Conservation (phyloP, 2,113 vertebrate genomes). For the Erpornis zantholeuca region DNA sequence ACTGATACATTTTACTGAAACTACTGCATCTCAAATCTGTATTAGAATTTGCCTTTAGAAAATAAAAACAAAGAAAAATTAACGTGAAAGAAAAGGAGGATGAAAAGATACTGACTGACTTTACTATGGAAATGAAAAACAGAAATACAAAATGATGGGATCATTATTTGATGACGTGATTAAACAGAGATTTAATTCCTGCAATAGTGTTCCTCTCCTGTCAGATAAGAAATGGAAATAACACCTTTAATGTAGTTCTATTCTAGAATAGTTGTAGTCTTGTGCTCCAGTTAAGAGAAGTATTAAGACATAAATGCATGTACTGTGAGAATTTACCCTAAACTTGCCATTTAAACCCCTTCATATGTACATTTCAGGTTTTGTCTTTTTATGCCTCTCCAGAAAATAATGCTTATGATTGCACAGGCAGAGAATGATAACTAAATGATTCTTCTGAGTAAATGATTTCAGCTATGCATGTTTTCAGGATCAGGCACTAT, state of each 20-base stretch:
- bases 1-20: background rate
- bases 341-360: background rate
- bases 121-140: conserved; percentile 4
- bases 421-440: background rate
- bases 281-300: background rate
- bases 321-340: background rate
- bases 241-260: background rate
- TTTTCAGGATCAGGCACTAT: background rate
- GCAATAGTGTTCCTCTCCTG: background rate
- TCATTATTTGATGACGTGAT: conserved; percentile 24
- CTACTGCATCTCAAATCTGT: background rate
- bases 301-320: background rate
- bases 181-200: background rate
- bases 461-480: background rate
- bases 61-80: conserved; percentile 14
- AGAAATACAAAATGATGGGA: conserved; percentile 24
- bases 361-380: background rate
- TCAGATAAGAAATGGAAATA: background rate
- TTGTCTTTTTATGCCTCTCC: background rate
- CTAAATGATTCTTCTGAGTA: background rate
- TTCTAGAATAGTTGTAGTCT: background rate
- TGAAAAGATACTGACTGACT: background rate
- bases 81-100: background rate
- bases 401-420: background rate
- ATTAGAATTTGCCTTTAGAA: background rate